Evolutionary conservation across 2,888 invertebrate genomes (phyloP).

Genomic region (Embidobia sp.): DNA sequence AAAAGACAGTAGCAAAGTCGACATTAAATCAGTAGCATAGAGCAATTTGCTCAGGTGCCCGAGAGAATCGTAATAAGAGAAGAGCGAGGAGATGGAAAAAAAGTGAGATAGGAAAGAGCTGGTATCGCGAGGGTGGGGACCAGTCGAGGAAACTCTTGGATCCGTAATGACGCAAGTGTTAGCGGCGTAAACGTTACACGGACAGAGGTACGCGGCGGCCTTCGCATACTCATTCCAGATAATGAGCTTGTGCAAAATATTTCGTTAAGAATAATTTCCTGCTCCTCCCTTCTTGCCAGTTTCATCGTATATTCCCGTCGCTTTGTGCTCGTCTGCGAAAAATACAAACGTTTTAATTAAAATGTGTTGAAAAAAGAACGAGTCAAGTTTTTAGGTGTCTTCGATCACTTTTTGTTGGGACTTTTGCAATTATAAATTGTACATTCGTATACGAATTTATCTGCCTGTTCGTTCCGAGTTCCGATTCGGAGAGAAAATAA

Average conservation of each 20-base stretch:
- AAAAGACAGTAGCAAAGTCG: slow-evolving; percentile 21
- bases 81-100: slow-evolving; percentile 39
- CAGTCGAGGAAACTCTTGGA: slow-evolving; percentile 67
- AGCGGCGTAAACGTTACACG: slow-evolving; percentile 58
- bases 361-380: background rate
- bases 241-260: slow-evolving; percentile 65
- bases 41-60: slow-evolving; percentile 45
- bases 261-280: slow-evolving; percentile 63
- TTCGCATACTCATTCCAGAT: slow-evolving; percentile 64
- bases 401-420: too few relatives aligned
- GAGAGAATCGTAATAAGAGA: slow-evolving; percentile 39
- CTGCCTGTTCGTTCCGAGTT: too few relatives aligned
- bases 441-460: too few relatives aligned
- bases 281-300: slow-evolving; percentile 46
- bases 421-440: too few relatives aligned
- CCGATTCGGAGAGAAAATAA: too few relatives aligned
- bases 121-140: slow-evolving; percentile 50
- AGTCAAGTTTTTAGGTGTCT: too few relatives aligned
- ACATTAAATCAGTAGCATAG: slow-evolving; percentile 42
- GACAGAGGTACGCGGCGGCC: slow-evolving; percentile 54
- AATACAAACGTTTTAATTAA: slow-evolving; percentile 21
- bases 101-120: slow-evolving; percentile 58
- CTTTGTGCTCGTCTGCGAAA: slow-evolving; percentile 9
- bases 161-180: slow-evolving; percentile 68
- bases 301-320: slow-evolving; percentile 20